A percentile compares a stretch with the other conserved stretches of the same genome.
These are phyloP conservation scores for Agrotis ipsilon DNA, from an alignment of 2,888 invertebrate species.

Conservation along the genomic window DNA sequence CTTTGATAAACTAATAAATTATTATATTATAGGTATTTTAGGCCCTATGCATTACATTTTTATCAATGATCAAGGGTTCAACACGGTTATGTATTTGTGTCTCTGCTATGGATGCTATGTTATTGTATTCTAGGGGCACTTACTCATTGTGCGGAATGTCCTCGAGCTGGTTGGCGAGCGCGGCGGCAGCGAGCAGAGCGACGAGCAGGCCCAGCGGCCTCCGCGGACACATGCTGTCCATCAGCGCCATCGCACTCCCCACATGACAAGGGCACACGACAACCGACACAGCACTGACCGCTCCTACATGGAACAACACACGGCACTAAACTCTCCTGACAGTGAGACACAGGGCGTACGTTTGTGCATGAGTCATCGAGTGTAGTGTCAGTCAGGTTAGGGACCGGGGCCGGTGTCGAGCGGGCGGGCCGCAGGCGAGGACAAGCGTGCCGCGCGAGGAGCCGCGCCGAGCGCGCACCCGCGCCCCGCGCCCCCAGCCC, in stretches of 20 bases:
- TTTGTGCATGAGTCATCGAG: slow-evolving; percentile 80
- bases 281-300: slow-evolving; percentile 78
- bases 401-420: slow-evolving; percentile 71
- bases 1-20: too few species aligned
- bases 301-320: slow-evolving; percentile 78
- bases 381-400: slow-evolving; percentile 73
- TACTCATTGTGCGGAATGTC: slow-evolving; percentile 98
- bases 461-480: slow-evolving; percentile 70
- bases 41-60: slow-evolving; percentile 8
- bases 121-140: slow-evolving; percentile 78
- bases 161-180: slow-evolving; percentile 95
- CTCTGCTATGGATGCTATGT: slow-evolving; percentile 4
- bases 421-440: slow-evolving; percentile 80
- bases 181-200: slow-evolving; percentile 80
- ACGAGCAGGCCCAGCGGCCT: slow-evolving; percentile 80
- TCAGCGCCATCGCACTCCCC: slow-evolving; percentile 83
- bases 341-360: slow-evolving; percentile 77
- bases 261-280: slow-evolving; percentile 83
- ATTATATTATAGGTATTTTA: slow-evolving; percentile 24
- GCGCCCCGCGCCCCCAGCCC: slow-evolving; percentile 60
- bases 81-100: slow-evolving; percentile 15
- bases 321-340: slow-evolving; percentile 79
- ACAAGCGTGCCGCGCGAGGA: slow-evolving; percentile 77
- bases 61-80: slow-evolving; percentile 2
- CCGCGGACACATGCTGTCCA: slow-evolving; percentile 80